Conservation (phyloP, 2,888 invertebrate genomes). For the Caradrina clavipalpis region DNA sequence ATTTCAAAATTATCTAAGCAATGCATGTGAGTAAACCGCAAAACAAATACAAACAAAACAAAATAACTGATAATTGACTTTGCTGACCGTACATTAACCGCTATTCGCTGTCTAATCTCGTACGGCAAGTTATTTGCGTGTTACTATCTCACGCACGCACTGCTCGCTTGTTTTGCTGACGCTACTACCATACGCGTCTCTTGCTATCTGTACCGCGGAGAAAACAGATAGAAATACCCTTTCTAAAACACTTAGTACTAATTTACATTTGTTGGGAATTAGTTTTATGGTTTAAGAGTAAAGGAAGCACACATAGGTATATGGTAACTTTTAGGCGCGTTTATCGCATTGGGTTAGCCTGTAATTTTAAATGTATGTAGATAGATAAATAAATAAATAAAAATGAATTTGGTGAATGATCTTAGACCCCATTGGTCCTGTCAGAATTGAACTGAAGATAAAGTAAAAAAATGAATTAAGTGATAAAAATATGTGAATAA, state of each 20-base stretch:
- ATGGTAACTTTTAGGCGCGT: too few species aligned
- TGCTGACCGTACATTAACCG: constrained; percentile 69
- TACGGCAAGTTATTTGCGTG: constrained; percentile 72
- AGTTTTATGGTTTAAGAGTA: constrained; percentile 20
- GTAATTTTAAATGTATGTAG: too few species aligned
- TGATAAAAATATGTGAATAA: too few species aligned
- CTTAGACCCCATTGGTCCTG: too few species aligned
- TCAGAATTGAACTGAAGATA: too few species aligned
- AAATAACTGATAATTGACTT: constrained; percentile 35
- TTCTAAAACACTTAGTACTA: constrained; percentile 64
- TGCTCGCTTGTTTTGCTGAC: constrained; percentile 67
- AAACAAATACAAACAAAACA: constrained; percentile 11
- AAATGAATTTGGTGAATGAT: too few species aligned
- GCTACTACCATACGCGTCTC: constrained; percentile 71
- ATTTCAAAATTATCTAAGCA: too few species aligned
- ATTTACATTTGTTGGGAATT: constrained; percentile 58
- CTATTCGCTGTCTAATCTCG: constrained; percentile 71
- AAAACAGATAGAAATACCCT: constrained; percentile 65
- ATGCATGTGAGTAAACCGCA: too few species aligned
- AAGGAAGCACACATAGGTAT: too few species aligned
- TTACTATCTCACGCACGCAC: constrained; percentile 72
- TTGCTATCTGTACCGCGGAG: constrained; percentile 60
- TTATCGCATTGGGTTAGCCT: too few species aligned
- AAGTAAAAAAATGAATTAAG: too few species aligned
- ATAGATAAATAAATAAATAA: too few species aligned